Evolutionary conservation across 2,888 invertebrate genomes (phyloP).

Genomic region (Apodemia mormo): DNA sequence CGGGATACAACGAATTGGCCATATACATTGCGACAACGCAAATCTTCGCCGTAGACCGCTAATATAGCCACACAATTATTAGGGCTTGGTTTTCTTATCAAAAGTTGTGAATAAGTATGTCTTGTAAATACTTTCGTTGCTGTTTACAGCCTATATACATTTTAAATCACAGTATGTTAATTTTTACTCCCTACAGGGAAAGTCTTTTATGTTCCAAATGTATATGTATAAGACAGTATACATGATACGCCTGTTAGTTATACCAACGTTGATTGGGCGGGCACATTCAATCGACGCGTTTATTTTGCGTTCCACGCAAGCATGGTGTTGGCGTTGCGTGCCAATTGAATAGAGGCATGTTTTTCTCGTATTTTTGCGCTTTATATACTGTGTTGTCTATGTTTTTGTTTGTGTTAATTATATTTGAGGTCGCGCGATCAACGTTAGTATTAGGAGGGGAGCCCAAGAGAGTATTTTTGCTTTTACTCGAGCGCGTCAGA

Average conservation of each 20-base stretch:
- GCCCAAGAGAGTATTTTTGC: too few species aligned
- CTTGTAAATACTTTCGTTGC: conserved; percentile 53
- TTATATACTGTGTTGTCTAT: too few species aligned
- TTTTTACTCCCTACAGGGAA: conserved; percentile 61
- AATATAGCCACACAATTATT: background rate
- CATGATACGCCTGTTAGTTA: background rate
- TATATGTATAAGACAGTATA: conserved; percentile 15
- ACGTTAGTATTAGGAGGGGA: too few species aligned
- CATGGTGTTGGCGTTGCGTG: background rate
- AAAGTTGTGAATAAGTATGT: conserved; percentile 17
- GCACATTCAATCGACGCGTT: background rate
- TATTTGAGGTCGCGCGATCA: too few species aligned
- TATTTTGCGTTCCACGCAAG: background rate
- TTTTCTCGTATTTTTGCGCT: too few species aligned
- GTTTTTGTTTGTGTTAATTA: too few species aligned
- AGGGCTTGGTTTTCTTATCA: background rate
- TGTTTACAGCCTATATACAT: conserved; percentile 70
- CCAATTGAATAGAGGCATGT: too few species aligned
- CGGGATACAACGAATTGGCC: too few species aligned
- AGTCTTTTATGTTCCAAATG: conserved; percentile 49
- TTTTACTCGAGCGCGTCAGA: too few species aligned
- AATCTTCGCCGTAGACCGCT: too few species aligned
- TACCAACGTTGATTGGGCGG: background rate
- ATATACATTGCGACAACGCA: too few species aligned
- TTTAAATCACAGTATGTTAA: conserved; percentile 55